Percentiles rank a stretch among this genome's conserved stretches.
phyloP scores from a whole-genome alignment of 2,888 invertebrate species.

The Drosophila nr. medialis region DNA sequence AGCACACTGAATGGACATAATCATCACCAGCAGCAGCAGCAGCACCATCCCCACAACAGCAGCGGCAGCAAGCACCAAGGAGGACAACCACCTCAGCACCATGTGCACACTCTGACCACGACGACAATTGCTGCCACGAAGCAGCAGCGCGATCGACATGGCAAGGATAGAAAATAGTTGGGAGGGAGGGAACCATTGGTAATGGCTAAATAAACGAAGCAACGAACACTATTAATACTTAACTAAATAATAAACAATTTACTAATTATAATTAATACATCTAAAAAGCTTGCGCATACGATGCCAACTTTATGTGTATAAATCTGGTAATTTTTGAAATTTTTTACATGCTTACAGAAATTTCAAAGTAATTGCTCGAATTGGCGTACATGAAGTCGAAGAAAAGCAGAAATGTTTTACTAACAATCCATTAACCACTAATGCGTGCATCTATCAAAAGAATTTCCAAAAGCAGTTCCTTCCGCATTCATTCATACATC shows the following conservation, averaged over 20 bases:
- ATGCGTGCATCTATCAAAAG: conserved; percentile 54
- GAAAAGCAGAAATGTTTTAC: conserved; percentile 18
- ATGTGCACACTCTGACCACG: conserved; percentile 67
- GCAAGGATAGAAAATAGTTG: conserved; percentile 77
- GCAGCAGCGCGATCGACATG: conserved; percentile 72
- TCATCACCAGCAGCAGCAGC: conserved; percentile 45
- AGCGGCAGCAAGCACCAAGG: conserved; percentile 61
- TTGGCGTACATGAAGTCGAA: conserved; percentile 29
- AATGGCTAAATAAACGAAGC: conserved; percentile 37
- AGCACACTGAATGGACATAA: conserved; percentile 69
- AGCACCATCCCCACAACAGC: conserved; percentile 20
- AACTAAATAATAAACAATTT: conserved; percentile 24
- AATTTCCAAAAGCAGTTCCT: conserved; percentile 66
- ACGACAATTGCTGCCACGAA: conserved; percentile 69
- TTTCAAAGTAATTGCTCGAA: conserved; percentile 63
- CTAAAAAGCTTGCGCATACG: conserved; percentile 29
- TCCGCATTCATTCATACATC: conserved; percentile 28
- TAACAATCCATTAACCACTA: conserved; percentile 39
- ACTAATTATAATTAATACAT: conserved; percentile 34
- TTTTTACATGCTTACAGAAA: conserved; percentile 63
- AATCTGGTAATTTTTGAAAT: conserved; percentile 72
- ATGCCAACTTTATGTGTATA: conserved; percentile 51
- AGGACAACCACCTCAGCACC: conserved; percentile 60
- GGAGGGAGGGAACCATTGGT: conserved; percentile 5
- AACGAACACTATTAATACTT: conserved; percentile 55